These are phyloP conservation scores for Odontocerum albicorne DNA, from an alignment of 2,888 invertebrate species.

Conservation along the genomic window DNA sequence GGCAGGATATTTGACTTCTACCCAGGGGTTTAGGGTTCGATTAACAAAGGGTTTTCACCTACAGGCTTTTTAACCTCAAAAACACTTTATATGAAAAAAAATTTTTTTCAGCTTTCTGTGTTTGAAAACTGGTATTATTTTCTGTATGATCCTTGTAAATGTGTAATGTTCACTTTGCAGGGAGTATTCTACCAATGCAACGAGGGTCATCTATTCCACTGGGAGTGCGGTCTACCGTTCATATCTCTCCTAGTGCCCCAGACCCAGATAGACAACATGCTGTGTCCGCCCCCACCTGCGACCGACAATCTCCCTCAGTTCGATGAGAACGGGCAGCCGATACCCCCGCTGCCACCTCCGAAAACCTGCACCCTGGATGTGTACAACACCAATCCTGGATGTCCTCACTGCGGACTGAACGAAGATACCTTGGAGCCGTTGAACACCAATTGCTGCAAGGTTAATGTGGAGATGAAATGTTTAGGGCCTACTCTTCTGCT, in stretches of 20 bases:
- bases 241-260: conserved; percentile 26
- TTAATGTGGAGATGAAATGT: conserved; percentile 46
- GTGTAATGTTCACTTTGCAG: no score
- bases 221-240: conserved; percentile 68
- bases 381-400: conserved; percentile 41
- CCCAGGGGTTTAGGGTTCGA: no score
- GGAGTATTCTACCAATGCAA: conserved; percentile 83
- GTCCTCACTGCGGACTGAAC: conserved; percentile 54
- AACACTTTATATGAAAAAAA: no score
- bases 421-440: conserved; percentile 47
- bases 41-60: no score
- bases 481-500: conserved; percentile 48
- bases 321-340: conserved; percentile 37
- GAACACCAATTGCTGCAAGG: conserved; percentile 44
- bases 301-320: background rate
- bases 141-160: no score
- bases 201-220: conserved; percentile 79
- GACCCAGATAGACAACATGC: conserved; percentile 2
- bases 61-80: no score
- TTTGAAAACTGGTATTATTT: no score
- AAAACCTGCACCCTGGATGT: conserved; percentile 12
- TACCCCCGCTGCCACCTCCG: conserved; percentile 36
- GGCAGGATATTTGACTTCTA: no score
- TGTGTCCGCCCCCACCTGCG: background rate
- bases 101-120: no score